Conservation (phyloP, 2,888 invertebrate genomes). For the Chaitophorus viminalis region DNA sequence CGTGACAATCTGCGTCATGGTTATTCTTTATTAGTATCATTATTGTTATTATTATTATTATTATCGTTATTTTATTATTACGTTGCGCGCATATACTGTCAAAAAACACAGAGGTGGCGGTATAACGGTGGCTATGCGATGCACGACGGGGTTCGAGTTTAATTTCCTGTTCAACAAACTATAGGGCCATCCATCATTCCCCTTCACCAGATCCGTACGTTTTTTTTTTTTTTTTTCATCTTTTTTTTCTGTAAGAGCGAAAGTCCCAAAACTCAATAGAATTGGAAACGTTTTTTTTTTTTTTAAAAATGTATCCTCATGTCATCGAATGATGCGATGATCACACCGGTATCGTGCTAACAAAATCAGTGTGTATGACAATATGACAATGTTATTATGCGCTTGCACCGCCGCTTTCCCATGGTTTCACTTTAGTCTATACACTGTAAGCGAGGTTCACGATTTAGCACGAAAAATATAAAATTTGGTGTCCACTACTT, state of each 20-base stretch:
- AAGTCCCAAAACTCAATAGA: conserved; percentile 10
- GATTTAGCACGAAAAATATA: no score
- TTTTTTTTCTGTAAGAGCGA: not conserved
- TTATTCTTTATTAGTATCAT: not conserved
- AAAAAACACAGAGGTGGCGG: not conserved
- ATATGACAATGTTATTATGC: not conserved
- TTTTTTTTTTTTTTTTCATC: conserved; percentile 29
- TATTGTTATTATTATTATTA: conserved; percentile 5
- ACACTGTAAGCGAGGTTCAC: no score
- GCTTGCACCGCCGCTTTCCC: no score
- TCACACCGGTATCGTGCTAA: not conserved
- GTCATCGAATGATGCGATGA: not conserved
- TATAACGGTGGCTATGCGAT: not conserved
- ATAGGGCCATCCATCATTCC: conserved; percentile 52
- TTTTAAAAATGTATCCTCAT: not conserved
- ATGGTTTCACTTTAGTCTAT: not conserved
- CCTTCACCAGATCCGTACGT: conserved; percentile 22
- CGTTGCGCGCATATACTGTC: conserved; percentile 9
- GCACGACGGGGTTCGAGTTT: conserved; percentile 54
- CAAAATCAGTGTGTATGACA: not conserved
- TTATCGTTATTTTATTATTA: conserved; percentile 8
- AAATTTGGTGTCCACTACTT: no score
- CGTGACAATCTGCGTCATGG: conserved; percentile 21
- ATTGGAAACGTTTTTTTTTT: conserved; percentile 2
- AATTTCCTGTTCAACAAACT: conserved; percentile 60